Evolutionary conservation across 1,140 invertebrate genomes (phyloP), one percentile per base, ranked within the genome.

Genomic region (Drosophila nikananu): DNA sequence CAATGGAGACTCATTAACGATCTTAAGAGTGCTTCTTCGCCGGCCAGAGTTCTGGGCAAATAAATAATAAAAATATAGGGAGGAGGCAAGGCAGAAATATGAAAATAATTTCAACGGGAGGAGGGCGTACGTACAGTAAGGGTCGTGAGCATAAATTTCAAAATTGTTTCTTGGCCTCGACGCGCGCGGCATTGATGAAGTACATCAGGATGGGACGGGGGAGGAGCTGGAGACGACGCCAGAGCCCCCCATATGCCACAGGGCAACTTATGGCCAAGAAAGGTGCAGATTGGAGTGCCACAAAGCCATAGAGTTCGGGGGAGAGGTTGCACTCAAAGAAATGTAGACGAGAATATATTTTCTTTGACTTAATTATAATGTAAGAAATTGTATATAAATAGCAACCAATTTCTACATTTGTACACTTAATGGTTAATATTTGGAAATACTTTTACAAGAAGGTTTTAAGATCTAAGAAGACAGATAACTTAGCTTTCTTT

Each of bases 111-210:
- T 41, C 17, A 27, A 27, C 13, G 17, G 17, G 48, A 46, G 42
- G 30, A 12, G 52, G 52, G 71, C 62, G 70, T 66, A 72, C 63
- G 25, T 42, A 57, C 35, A 68, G 57, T 39, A 86, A 90, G 89
- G 86, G 86, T 89, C 86, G 86, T 90, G 86, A 89, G 86, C 81
- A 90, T 89, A 90, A 86, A 89, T 89, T 89, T 89, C 58, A 62
- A 90, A 89, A 89, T 89, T 90, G 81, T 89, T 89, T 90, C 66
- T 76, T 80, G 59, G 80, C 77, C 81, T 76, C 65, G 65, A 27
- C 48, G 37, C 70, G 58, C 71, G 77, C 70, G 63, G 66, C 80
- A 76, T 82, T 77, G 83, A 86, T 86, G 83, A 83, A 87, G 80
- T 83, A 72, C 75, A 76, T 83, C 76, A 68, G 66, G 48, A 60